Base-by-base conservation (phyloP, 2,888 invertebrate genomes). In the Andrena bucephala region DNA sequence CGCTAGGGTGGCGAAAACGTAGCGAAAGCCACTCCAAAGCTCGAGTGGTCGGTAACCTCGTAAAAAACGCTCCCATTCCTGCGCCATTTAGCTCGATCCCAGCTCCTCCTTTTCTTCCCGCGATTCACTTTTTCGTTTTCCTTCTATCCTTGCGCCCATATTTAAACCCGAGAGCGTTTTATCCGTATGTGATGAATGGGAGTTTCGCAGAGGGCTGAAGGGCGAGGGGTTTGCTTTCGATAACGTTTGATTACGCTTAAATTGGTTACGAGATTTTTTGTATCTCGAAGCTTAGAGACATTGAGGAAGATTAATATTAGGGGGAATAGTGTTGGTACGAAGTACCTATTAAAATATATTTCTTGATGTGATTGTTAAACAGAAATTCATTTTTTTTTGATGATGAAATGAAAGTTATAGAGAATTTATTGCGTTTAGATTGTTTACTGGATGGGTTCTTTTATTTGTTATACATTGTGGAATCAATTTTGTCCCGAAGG, bases 21-120 rank as follows among this genome's bases (percentile, higher is more conserved):
- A 81, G 72, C 77, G 84, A 62, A 68, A 79, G 69, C 69, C 77
- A 81, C 74, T 78, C 57, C 50, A 48, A 54, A 27, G 16, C 67
- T 70, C 67, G 77, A 77, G 82, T 68, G 77, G 82, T 74, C 66
- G 76, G 82, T 77, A 76, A 73, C 80, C 81, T 83, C 80, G 80
- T 76, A 85, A 87, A 85, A 87, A 85, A 84, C 84, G 83, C 85
- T 85, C 80, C 79, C 81, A 81, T 85, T 87, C 80, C 77, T 66
- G 73, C 68, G 84, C 79, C 81, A 86, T 86, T 86, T 84, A 86
- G 71, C 66, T 33, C 48, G 69, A 81, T 81, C 78, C 70, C 24
- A 36, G 50, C 6, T n/a, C 20, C 48, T 27, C n/a, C 31, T 65
- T 57, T 68, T 50, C 29, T 29, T 24, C 4, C 1, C 33, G 5